Evolutionary conservation across 2,797 vertebrate genomes (phyloP), one percentile per base, ranked within the genome.

Genomic region (Semotilus atromaculatus): DNA sequence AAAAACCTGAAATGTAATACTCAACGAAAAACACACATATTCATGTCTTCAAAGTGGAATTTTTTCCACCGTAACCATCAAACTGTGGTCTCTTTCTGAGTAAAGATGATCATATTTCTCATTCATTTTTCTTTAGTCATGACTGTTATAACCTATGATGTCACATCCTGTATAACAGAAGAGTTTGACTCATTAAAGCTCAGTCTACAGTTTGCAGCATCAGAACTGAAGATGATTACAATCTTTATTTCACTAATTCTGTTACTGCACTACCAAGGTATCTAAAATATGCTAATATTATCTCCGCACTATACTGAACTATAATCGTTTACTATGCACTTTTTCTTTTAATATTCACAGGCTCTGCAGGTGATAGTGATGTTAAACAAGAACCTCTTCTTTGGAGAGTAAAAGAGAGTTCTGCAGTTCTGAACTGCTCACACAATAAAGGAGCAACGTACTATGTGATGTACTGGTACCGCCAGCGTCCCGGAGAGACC

Each of bases 381-480:
- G 87, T 87, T 66, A n/a, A 16, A 36, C 82, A 88, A 75, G 18
- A 55, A 43, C 45, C 73, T 7, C 21, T 45, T 7, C 36, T 77
- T 51, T 53, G 75, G 82, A 34, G 2, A 40, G 1, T 7, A 16
- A 11, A n/a, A 51, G 66, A 40, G 9, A 26, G 75, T 21, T 75
- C 60, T 70, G 38, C 68, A 40, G 73, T 36, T 2, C 71, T 89
- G 58, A 71, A 86, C 62, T 91, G 90, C 86, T 87, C 55, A 6
- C 88, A 91, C 60, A 70, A 43, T 31, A 87, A 86, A 62, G 82
- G 31, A 18, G 0, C 3, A 18, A 0, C 1, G 4, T 85, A 85
- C 75, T 8, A 9, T 13, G 58, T 78, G 31, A 89, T 91, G 85
- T 88, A 89, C 82, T 89, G 88, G 88, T 89, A 66, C 26, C 55